These are phyloP conservation scores for Hyposmocoma kahamanoa DNA, from an alignment of 1,140 invertebrate species.

Conservation along the genomic window DNA sequence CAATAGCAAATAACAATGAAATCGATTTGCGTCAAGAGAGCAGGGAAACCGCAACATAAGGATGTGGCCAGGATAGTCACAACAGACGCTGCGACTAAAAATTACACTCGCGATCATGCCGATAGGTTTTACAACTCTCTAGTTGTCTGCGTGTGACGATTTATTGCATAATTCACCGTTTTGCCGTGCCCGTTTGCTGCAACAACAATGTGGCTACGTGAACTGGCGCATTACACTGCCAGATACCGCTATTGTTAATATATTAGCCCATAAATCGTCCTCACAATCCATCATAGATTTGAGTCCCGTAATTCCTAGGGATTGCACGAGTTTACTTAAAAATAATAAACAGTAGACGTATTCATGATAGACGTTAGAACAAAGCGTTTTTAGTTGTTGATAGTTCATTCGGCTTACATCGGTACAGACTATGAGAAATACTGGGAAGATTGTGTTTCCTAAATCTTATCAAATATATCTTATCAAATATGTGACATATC, in stretches of 20 bases:
- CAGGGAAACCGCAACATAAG: not conserved
- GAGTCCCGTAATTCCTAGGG: slow-evolving; percentile 5
- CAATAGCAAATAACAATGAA: not conserved
- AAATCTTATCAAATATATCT: no score
- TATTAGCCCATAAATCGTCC: slow-evolving; percentile 31
- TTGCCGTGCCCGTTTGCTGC: not conserved
- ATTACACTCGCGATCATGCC: not conserved
- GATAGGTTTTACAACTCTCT: not conserved
- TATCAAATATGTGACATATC: no score
- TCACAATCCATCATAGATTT: slow-evolving; percentile 21
- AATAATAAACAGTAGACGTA: no score
- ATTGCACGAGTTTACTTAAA: no score
- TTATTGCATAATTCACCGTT: slow-evolving; percentile 19
- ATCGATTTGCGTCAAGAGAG: not conserved
- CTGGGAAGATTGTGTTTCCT: no score
- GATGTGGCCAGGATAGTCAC: not conserved
- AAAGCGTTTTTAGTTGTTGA: no score
- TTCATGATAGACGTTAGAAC: no score
- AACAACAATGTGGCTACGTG: slow-evolving; percentile 20
- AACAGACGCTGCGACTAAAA: not conserved
- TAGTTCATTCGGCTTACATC: no score
- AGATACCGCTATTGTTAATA: slow-evolving; percentile 27
- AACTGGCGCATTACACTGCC: slow-evolving; percentile 13
- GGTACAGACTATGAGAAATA: no score
- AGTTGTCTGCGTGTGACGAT: slow-evolving; percentile 4